Base-by-base conservation (phyloP, 1,140 invertebrate species). In the Copidosoma floridanum region DNA sequence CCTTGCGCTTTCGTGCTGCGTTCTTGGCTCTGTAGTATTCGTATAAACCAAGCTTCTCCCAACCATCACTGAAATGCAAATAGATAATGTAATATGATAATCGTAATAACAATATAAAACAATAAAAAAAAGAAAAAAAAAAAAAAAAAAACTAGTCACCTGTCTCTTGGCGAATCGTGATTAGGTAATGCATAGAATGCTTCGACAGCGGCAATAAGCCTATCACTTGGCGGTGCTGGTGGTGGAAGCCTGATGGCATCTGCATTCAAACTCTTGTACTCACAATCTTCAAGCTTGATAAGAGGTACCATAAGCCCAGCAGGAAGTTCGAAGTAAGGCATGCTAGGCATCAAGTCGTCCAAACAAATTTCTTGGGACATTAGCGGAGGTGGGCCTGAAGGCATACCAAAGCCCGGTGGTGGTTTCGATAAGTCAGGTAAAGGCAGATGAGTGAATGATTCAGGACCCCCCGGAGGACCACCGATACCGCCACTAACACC, bases 1-100 rank as follows among this genome's bases (percentile, higher is more conserved):
- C 93, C 78, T 95, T 96, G 66, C 90, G 85, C 73, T 94, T 94
- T 61, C 89, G 86, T 0, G 94, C 93, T 44, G 86, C 83, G 80
- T 94, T 93, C 80, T 98, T 99, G 0, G 94, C 92, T 82, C 94
- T 95, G 78, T 94, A 98, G 80, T 97, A 99, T 82, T 98, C 96
- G 78, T 97, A 98, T 20, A 99, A 82, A 58, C 94, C 95, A 69
- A 98, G 81, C 78, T 97, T 95, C 75, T 98, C 96, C 96, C 96
- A 98, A 38, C 97, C 96, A 75, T 98, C 95, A 81, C 93, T 95
- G 71, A 60, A 82, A 83, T n/a, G 20, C 7, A 75, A 56, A 57
- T 69, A 58, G 65, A 68, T 60, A 46, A 14, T 47, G 23, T 10
- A n/a, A n/a, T n/a, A n/a, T n/a, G n/a, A n/a, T n/a, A n/a, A n/a